A percentile compares a stretch with the other conserved stretches of the same genome.
phyloP scores from a whole-genome alignment of 2,113 vertebrate genomes.

The Pseudorasbora parva region DNA sequence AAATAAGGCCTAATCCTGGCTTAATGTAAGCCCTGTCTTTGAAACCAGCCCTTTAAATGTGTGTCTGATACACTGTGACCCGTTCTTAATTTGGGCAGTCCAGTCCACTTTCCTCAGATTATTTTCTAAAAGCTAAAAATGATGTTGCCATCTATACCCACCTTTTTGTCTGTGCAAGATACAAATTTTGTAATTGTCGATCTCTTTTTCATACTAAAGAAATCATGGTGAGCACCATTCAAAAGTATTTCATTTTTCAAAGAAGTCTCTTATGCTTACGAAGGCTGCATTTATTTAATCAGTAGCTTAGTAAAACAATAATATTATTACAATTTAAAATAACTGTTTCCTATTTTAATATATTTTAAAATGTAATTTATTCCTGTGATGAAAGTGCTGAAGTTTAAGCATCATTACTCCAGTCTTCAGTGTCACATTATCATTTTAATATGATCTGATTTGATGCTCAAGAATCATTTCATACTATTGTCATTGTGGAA shows the following conservation, averaged over 20 bases:
- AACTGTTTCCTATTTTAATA: not conserved
- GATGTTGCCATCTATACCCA: not conserved
- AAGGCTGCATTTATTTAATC: not conserved
- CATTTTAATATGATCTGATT: not conserved
- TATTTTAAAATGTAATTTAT: not conserved
- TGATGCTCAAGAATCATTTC: not conserved
- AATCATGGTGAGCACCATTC: not conserved
- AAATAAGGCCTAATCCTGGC: too few relatives aligned
- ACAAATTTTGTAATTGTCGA: not conserved
- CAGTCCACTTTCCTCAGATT: not conserved
- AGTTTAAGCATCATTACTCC: not conserved
- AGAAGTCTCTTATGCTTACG: too few relatives aligned
- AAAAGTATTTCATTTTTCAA: not conserved
- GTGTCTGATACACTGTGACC: not conserved
- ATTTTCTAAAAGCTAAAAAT: constrained; percentile 2
- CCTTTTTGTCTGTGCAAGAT: not conserved
- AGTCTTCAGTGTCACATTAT: too few relatives aligned
- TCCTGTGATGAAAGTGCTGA: not conserved
- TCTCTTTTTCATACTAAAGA: not conserved
- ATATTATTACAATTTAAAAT: not conserved
- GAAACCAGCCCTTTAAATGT: not conserved
- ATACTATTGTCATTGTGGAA: too few relatives aligned
- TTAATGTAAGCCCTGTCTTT: too few relatives aligned
- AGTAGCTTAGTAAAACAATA: not conserved
- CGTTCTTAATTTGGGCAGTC: not conserved